Percentiles rank a stretch among this genome's conserved stretches.
These are phyloP conservation scores for Anthoscopus minutus DNA, from an alignment of 2,113 vertebrate genomes.

Conservation along the genomic window DNA sequence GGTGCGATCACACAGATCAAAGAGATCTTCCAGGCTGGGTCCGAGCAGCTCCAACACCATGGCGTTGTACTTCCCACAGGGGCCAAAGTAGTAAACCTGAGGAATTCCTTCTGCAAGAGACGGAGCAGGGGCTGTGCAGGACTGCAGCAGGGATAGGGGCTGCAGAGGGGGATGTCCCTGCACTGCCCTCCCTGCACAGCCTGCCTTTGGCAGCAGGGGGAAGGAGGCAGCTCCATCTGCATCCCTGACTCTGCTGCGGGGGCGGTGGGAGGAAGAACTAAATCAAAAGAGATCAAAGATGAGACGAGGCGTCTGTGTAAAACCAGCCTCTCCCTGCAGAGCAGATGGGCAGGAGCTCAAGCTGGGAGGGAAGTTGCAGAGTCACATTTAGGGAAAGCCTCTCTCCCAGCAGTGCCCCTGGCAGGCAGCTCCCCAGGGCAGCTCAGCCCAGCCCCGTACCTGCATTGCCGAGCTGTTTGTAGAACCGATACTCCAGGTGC, in stretches of 20 bases:
- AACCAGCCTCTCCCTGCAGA: neutral
- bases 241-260: neutral
- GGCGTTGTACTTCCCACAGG: conserved; percentile 97
- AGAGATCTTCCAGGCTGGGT: conserved; percentile 96
- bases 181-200: neutral
- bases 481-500: conserved; percentile 97
- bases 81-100: conserved; percentile 98
- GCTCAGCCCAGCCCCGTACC: conserved; percentile 63
- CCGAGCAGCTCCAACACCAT: conserved; percentile 98
- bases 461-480: conserved; percentile 96
- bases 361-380: neutral
- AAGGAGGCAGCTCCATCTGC: conserved; percentile 12
- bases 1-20: conserved; percentile 94
- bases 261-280: neutral
- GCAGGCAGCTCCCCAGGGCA: neutral
- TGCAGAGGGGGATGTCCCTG: neutral
- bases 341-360: conserved; percentile 11
- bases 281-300: conserved; percentile 24
- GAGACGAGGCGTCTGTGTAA: neutral
- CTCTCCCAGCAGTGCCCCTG: neutral
- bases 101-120: conserved; percentile 90
- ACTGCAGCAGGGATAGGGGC: neutral
- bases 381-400: neutral
- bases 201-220: neutral
- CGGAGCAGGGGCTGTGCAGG: neutral